phyloP scores from a whole-genome alignment of 2,888 invertebrate genomes.

The Eremobia ochroleuca region DNA sequence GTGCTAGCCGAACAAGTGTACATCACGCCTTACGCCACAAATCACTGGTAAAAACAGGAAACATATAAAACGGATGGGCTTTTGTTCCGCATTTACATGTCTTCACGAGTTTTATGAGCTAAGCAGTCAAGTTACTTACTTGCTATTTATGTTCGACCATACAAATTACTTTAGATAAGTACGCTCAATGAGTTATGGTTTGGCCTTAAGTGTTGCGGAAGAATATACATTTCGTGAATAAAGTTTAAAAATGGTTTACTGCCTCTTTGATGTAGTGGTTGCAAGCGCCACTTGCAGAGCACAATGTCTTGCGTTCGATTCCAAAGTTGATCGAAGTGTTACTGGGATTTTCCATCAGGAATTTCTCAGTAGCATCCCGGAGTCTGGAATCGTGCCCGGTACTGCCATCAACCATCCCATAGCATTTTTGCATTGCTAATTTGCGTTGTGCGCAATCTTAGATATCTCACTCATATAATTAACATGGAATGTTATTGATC shows the following conservation, averaged over 20 bases:
- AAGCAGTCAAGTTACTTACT: background rate
- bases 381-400: background rate
- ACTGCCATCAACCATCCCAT: too few species aligned
- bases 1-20: background rate
- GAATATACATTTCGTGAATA: background rate
- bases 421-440: too few species aligned
- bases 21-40: constrained; percentile 11
- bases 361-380: background rate
- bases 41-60: constrained; percentile 33
- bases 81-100: constrained; percentile 36
- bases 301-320: background rate
- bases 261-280: background rate
- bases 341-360: background rate
- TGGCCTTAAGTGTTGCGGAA: background rate
- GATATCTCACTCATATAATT: background rate
- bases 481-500: constrained; percentile 22
- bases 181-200: background rate
- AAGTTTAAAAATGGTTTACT: background rate
- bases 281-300: background rate
- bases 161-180: constrained; percentile 2
- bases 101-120: constrained; percentile 32
- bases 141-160: constrained; percentile 1
- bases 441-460: background rate
- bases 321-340: background rate
- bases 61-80: constrained; percentile 28